These are phyloP conservation scores for Stegodyphus mimosarum DNA, from an alignment of 1,140 invertebrate genomes.

Conservation along the genomic window DNA sequence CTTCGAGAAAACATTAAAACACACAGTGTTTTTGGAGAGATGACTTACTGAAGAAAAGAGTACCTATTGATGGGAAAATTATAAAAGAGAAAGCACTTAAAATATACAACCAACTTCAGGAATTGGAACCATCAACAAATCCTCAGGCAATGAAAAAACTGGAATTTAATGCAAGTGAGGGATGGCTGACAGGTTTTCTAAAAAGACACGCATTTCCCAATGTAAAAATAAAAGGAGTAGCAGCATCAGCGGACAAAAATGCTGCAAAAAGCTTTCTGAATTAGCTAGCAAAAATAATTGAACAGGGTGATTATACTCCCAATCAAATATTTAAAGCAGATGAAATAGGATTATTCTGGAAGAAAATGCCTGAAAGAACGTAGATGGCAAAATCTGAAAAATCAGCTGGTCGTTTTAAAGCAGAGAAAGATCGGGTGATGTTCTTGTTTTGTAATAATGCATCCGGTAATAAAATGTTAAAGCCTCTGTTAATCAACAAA, in stretches of 20 bases:
- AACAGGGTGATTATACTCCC: background rate
- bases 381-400: too few relatives aligned
- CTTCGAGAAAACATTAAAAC: background rate
- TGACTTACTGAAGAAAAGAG: background rate
- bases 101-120: conserved; percentile 6
- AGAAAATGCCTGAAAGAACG: too few relatives aligned
- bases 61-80: background rate
- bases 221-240: conserved; percentile 9
- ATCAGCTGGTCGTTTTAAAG: too few relatives aligned
- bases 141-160: background rate
- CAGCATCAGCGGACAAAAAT: conserved; percentile 4
- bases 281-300: conserved; percentile 15
- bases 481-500: too few relatives aligned
- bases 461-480: too few relatives aligned
- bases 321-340: conserved; percentile 16
- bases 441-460: too few relatives aligned
- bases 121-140: conserved; percentile 9
- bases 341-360: too few relatives aligned
- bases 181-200: background rate
- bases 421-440: too few relatives aligned
- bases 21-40: background rate
- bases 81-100: background rate
- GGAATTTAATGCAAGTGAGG: background rate
- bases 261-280: conserved; percentile 3
- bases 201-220: conserved; percentile 2